Evolutionary conservation across 2,797 vertebrate species (phyloP), one percentile per base, ranked within the genome.

Genomic region (Halcyon smyrnensis): DNA sequence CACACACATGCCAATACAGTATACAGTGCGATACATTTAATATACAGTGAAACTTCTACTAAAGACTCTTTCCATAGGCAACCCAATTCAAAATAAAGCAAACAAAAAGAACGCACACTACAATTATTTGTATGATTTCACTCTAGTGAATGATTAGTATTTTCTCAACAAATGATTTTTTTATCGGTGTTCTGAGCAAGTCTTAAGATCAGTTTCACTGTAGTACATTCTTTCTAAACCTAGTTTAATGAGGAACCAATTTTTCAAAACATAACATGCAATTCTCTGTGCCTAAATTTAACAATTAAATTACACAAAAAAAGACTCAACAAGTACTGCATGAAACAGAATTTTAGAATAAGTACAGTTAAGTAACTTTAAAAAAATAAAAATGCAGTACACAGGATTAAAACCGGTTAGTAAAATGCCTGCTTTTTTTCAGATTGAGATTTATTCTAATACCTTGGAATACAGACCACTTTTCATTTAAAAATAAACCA

Each of bases 251-350:
- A 97, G 65, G 65, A 97, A 96, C 62, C 81, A 81, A 69, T 60
- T 94, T 91, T 88, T 94, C 75, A 90, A 96, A 97, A 96, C 87
- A 77, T 88, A 90, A 92, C 97, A 98, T 97, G 98, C 97, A 86
- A 70, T 93, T 96, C 82, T 91, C 84, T 11, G 37, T 90, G 97
- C 93, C 96, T 95, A 83, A 91, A 96, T 94, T 97, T 70, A 94
- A 96, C 11, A 21, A 89, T 95, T 87, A 91, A 88, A 93, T 89
- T 95, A 89, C 62, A 93, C 83, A 89, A 96, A 93, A 63, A 97
- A 64, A 97, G 84, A 98, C 98, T 95, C 90, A 97, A 98, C 98
- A 96, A 97, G 97, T 98, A 97, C 65, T 95, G 97, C 96, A 97
- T 97, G 98, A 97, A 98, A 98, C 97, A 95, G 93, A 97, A 51